phyloP scores from a whole-genome alignment of 1,140 invertebrate genomes.

The Sarcophaga peregrina region DNA sequence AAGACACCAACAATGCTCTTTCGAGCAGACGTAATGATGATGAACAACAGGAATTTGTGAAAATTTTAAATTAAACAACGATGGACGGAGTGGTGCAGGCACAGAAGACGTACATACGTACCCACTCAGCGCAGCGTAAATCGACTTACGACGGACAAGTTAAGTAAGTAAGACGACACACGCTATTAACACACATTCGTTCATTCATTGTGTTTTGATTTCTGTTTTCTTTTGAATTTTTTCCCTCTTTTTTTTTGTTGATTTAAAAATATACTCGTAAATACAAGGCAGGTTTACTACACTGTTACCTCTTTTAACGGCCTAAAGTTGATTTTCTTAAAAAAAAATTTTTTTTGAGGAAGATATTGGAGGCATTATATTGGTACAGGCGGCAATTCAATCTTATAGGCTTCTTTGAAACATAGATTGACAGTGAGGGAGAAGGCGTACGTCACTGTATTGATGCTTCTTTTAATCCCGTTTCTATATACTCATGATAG shows the following conservation, averaged over 20 bases:
- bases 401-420: too few species aligned
- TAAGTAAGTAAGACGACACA: not conserved
- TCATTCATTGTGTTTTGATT: not conserved
- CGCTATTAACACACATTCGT: conserved; percentile 7
- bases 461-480: too few species aligned
- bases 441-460: too few species aligned
- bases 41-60: not conserved
- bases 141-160: not conserved
- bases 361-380: too few species aligned
- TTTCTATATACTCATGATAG: too few species aligned
- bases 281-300: not conserved
- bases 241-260: too few species aligned
- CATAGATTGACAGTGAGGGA: too few species aligned
- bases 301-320: not conserved
- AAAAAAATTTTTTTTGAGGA: too few species aligned
- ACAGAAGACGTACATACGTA: not conserved
- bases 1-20: not conserved
- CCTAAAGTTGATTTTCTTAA: too few species aligned
- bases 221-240: not conserved
- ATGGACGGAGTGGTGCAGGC: not conserved
- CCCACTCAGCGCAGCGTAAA: not conserved
- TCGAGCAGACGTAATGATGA: not conserved
- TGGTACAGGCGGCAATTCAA: too few species aligned
- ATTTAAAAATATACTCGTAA: not conserved
- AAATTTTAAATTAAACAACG: not conserved